phyloP scores from a whole-genome alignment of 2,113 vertebrate genomes.

The Myiopsitta monachus region DNA sequence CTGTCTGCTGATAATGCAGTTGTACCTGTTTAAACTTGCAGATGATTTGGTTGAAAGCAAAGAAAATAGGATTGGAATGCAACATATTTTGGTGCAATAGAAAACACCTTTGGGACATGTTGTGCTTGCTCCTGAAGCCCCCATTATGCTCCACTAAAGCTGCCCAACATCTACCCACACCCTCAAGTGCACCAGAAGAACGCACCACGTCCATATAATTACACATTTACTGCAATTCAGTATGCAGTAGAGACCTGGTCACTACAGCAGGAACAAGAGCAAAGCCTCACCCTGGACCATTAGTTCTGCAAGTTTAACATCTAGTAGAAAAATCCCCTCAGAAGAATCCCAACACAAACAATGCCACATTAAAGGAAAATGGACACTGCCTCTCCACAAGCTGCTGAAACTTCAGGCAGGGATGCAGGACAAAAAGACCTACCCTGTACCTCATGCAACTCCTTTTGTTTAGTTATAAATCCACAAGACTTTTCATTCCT shows the following conservation, averaged over 20 bases:
- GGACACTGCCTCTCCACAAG: not conserved
- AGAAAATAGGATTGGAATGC: not conserved
- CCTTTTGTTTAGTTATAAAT: not conserved
- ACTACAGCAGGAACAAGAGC: not conserved
- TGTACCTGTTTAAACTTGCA: not conserved
- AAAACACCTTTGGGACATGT: not conserved
- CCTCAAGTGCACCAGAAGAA: not conserved
- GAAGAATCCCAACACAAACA: not conserved
- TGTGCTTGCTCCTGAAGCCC: not conserved
- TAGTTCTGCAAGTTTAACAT: not conserved
- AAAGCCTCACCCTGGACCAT: not conserved
- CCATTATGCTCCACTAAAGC: not conserved
- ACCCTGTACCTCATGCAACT: not conserved
- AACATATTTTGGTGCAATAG: not conserved
- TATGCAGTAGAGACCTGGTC: not conserved
- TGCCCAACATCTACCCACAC: not conserved
- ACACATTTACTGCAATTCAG: fast-evolving
- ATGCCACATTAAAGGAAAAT: not conserved
- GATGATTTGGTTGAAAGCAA: not conserved
- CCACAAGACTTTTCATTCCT: not conserved
- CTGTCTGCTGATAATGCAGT: not conserved
- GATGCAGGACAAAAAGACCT: not conserved
- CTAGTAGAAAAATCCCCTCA: not conserved
- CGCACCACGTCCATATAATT: fast-evolving
- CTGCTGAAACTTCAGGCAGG: not conserved